A percentile compares a stretch with the other conserved stretches of the same genome.
Conservation (phyloP, 30 jellyfish, hydroid and myxozoan genomes). For the Hydra vulgaris region DNA sequence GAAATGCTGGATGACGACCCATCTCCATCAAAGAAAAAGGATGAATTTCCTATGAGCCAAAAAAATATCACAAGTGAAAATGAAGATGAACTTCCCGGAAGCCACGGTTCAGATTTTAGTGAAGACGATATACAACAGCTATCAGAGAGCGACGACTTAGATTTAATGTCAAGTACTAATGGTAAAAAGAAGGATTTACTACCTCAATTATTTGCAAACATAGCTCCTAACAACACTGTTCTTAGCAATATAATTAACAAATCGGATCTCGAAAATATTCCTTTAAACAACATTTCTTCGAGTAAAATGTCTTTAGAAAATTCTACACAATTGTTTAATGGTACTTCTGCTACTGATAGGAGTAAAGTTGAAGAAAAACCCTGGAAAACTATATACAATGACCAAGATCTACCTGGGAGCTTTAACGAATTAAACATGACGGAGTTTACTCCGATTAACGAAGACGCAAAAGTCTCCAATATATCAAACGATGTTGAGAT, state of each 20-base stretch:
- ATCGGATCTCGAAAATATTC: too few relatives aligned
- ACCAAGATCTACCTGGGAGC: slow-evolving; percentile 23
- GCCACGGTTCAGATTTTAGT: slow-evolving; percentile 40
- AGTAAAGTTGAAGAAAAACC: background rate
- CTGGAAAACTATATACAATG: slow-evolving; percentile 16
- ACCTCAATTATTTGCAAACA: background rate
- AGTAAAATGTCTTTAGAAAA: too few relatives aligned
- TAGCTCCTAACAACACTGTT: background rate
- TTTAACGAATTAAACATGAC: slow-evolving; percentile 12
- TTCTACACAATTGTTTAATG: background rate
- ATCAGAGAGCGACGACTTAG: slow-evolving; percentile 29
- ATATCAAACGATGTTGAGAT: slow-evolving; percentile 62
- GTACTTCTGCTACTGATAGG: background rate
- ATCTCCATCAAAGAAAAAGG: background rate
- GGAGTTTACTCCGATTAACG: background rate
- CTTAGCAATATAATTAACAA: too few relatives aligned
- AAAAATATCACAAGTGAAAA: slow-evolving; percentile 35
- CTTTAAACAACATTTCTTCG: background rate
- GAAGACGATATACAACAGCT: slow-evolving; percentile 45
- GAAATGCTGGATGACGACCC: background rate
- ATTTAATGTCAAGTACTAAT: background rate
- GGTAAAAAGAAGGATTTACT: background rate
- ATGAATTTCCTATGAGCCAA: background rate
- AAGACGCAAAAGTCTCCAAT: slow-evolving; percentile 39
- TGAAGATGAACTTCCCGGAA: slow-evolving; percentile 81